Base-by-base conservation (phyloP, 2,888 invertebrate species). In the Bellardia pandia region DNA sequence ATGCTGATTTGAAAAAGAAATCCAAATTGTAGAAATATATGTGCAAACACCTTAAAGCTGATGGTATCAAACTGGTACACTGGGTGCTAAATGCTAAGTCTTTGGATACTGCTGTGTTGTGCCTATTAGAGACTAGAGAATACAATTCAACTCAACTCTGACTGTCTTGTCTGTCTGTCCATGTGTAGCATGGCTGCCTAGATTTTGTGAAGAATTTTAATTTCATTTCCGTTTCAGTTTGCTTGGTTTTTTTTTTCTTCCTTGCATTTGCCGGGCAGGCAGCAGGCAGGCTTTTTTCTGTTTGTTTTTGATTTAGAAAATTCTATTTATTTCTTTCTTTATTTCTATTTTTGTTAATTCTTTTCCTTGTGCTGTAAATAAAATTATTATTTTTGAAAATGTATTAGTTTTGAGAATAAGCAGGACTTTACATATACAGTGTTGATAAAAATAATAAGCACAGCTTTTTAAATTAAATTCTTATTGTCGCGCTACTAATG, bases 221-320 rank as follows among this genome's bases (percentile, higher is more conserved):
- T 85, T 87, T 85, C 75, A 82, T 85, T 87, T 85, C 85, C 81
- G 74, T 87, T 87, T 76, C 42, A 72, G 48, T 58, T 64, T 85
- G 68, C 37, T 40, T 37, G 48, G 75, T 30, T 8, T 30, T 9
- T 45, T 16, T 16, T 53, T 74, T 48, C 68, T 40, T 76, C 11
- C 33, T 74, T 60, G 51, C 40, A 40, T 79, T 79, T 71, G 23
- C 69, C 58, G 30, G 16, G 45, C n/a, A 56, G 56, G 16, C 51
- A n/a, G 60, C 58, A 40, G 16, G 45, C n/a, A 56, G 56, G 16
- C 51, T 33, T 69, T 62, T 64, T 56, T 51, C 40, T 62, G 60
- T 68, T 75, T 53, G n/a, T 23, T 58, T 84, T 68, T 51, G 72
- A 72, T 58, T 84, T 58, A 42, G 33, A 72, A 48, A 78, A 84